Evolutionary conservation across 2,113 vertebrate genomes (phyloP), one percentile per base, ranked within the genome.

Genomic region (Crotalus horridus): DNA sequence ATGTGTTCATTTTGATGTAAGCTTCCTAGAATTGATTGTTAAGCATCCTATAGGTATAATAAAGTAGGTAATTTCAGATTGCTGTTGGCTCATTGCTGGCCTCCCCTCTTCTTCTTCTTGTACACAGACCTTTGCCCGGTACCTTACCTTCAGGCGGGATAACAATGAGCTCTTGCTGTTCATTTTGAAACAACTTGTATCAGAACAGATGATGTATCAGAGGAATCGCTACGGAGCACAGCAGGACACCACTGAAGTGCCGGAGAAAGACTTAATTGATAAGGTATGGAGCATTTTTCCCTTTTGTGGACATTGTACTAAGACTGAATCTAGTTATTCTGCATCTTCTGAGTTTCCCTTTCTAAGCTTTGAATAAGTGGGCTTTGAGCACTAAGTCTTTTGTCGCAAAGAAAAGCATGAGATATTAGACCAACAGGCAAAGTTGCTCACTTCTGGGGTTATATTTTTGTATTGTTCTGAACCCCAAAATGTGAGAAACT

Each of bases 91-190:
- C 46, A 12, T 87, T 58, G 6, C 21, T 89, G 69, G 33, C 33
- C 21, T 43, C 21, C n/a, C 88, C 91, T 51, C 24, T 15, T 51
- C 91, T 8, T 56, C 20, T 81, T 81, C 43, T 43, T 81, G 33
- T 17, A 21, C 17, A 4, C 89, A 99, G 99, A 99, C 99, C 0
- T 99, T 99, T n/a, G 97, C 99, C 10, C 98, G 98, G 24, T 99
- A 99, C 95, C 98, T 99, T 89, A 97, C 99, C 0, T 99, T 99
- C 98, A 98, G 98, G 58, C 96, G 98, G 11, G 99, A 99, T 97
- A 99, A 99, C 98, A 99, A 99, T 0, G 99, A 99, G 96, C 98
- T 99, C 54, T 96, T 99, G 96, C 98, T 99, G 46, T 99, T 99
- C 97, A 97, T 99, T 95, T 97, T 99, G 93, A 99, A 99, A 95